Base-by-base conservation (phyloP, 1,140 invertebrate genomes). In the Halesus radiatus region DNA sequence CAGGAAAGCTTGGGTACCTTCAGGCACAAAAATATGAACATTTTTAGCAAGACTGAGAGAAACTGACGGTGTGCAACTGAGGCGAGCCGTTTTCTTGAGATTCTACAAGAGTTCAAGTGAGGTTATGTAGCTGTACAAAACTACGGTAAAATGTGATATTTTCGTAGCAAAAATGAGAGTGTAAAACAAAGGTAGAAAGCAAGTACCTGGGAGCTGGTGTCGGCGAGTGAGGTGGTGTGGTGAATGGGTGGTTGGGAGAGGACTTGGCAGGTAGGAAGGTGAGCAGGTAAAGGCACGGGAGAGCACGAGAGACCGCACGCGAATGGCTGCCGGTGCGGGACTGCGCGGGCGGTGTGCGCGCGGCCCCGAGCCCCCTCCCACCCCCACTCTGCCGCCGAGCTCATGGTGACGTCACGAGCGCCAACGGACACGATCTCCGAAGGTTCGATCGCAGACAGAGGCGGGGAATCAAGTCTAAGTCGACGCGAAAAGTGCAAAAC, bases 311-410 rank as follows among this genome's bases (percentile, higher is more conserved):
- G 72, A 64, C 58, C 80, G 83, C 85, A 60, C 75, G 75, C 75
- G 58, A 64, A 16, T 64, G 75, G 56, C 75, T 29, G 53, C 13
- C 75, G 75, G 75, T 26, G 16, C 54, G 54, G 74, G 22, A 76
- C 75, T 66, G 75, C 75, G 85, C 84, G 84, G 85, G 78, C 75
- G 80, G 76, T 22, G 53, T 45, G 78, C 78, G 58, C 52, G 26
- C 54, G 16, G 52, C 58, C 29, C 22, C 37, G 52, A 6, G 53
- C 80, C 62, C 62, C 75, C 13, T 26, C n/a, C 32, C 32, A 54
- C 56, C 66, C 52, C 81, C 85, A 84, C 84, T 85, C 83, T 53
- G 20, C 83, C 77, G 78, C 84, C 37, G 37, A 45, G 37, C 26
- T 32, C 3, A 7, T 80, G 16, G 23, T 66, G 76, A 78, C 78